Conservation (phyloP, 2,797 vertebrate species). For the Dendrocincla fuliginosa region DNA sequence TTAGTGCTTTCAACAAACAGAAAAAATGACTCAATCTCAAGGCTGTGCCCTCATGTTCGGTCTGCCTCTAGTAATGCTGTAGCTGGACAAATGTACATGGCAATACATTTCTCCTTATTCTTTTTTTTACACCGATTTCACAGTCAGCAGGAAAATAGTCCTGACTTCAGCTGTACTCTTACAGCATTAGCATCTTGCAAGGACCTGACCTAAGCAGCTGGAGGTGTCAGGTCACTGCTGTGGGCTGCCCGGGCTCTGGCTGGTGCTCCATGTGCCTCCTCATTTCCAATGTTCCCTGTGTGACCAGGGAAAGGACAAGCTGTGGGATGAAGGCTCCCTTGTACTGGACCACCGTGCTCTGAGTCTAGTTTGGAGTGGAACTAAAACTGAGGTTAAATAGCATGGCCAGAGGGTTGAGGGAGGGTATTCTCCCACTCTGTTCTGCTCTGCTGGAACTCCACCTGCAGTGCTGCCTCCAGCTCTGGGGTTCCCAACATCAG, state of each 20-base stretch:
- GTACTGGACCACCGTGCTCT: accelerated
- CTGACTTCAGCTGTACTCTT: slow-evolving; percentile 41
- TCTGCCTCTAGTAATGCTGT: slow-evolving; percentile 4
- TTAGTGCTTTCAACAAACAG: not conserved
- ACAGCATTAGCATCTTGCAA: slow-evolving; percentile 17
- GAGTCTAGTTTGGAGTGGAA: not conserved
- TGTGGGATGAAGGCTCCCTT: not conserved
- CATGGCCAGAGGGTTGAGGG: accelerated
- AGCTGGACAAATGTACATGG: slow-evolving; percentile 13
- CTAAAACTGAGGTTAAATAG: not conserved
- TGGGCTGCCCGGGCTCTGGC: accelerated
- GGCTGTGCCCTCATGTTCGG: not conserved
- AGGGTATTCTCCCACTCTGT: not conserved
- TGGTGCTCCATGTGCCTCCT: not conserved
- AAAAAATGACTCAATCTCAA: not conserved
- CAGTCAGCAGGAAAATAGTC: slow-evolving; percentile 53
- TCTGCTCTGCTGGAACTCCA: not conserved
- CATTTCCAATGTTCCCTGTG: not conserved
- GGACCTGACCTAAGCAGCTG: not conserved
- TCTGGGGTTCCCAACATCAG: not conserved
- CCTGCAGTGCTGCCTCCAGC: not conserved
- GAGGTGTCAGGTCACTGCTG: not conserved
- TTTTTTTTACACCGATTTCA: not conserved
- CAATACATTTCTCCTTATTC: not conserved
- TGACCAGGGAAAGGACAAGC: not conserved